Base-by-base conservation (phyloP, 2,113 vertebrate species). In the Oxyura jamaicensis region DNA sequence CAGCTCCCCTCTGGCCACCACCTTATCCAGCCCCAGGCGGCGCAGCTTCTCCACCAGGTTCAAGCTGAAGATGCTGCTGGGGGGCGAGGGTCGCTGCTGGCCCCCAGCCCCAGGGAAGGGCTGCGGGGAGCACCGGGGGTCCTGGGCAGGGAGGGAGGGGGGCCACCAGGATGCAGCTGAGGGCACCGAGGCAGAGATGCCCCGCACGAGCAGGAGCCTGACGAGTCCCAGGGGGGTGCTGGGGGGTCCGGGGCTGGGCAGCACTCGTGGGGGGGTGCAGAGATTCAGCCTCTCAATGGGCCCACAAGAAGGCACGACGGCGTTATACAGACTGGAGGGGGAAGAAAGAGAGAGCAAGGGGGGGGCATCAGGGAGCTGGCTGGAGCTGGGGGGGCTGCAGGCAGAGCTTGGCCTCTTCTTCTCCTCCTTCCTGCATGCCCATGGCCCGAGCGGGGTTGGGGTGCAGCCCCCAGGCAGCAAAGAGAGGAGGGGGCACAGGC, bases 21-120 rank as follows among this genome's bases (percentile, higher is more conserved):
- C 97, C 69, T 94, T 96, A 96, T 98, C 96, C 95, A 99, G 89
- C n/a, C 98, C 98, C 81, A 99, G 96, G 36, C 90, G 94, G 86
- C 80, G 95, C 82, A 99, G 97, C 94, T 99, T 99, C 78, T 98
- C 98, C 68, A 98, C 98, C 81, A 98, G 92, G 96, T 98, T 98
- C 93, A 98, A 84, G 91, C 98, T 98, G 89, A 99, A 98, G 97
- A 96, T 89, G 85, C 88, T 97, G 36, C 82, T 93, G 62, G 36
- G 42, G 46, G 21, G 11, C 1, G 8, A 12, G 50, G 68, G 10
- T n/a, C 65, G 33, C 22, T 73, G 66, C 81, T 78, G 82, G 18
- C 20, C 41, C 50, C 31, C 5, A 0, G 13, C 5, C 3, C 0
- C 17, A 4, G 80, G 83, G 10, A 31, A 59, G 44, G 73, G 68